Evolutionary conservation across 2,113 vertebrate genomes (phyloP), one percentile per base, ranked within the genome.

Genomic region (Mesitornis unicolor): DNA sequence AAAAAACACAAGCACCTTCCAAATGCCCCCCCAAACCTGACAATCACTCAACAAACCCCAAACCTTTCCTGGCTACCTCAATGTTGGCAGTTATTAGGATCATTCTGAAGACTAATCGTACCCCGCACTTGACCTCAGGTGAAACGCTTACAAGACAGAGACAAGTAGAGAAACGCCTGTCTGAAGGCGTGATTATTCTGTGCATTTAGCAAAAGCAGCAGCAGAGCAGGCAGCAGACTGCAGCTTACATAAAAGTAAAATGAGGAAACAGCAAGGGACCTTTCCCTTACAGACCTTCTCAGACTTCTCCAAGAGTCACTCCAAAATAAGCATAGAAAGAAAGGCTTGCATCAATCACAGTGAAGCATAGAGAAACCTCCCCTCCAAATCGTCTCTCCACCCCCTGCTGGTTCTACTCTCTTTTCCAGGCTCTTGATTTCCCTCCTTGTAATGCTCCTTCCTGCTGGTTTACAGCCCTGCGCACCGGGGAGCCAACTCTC

Each of bases 251-350:
- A 83, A 82, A 83, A 84, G 65, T 22, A 61, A 63, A 77, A 71
- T 0, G 7, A 64, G 35, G 54, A 89, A 89, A 43, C 26, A 71
- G 33, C 51, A 64, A 59, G 19, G 43, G 64, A 86, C 69, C 63
- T 86, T 77, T 83, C 51, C 38, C 67, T 84, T 82, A 50, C 19
- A 87, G 69, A 86, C 42, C 29, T 59, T 54, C 56, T 73, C 53
- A 70, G 56, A 48, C 57, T 82, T 85, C 59, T 60, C 31, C 67
- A 31, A 83, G 68, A 54, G 24, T 33, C 3, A 2, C 76, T 79
- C 73, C 84, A 97, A 96, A 88, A 83, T 40, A 84, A 70, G 65
- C 67, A 69, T 9, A 82, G 45, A 91, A 95, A 84, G 31, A 47
- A 82, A 87, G 19, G 53, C 16, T 89, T 50, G 28, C 36, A 75